Evolutionary conservation across 2,797 vertebrate genomes (phyloP).

Genomic region (Hippopotamyrus pictus): DNA sequence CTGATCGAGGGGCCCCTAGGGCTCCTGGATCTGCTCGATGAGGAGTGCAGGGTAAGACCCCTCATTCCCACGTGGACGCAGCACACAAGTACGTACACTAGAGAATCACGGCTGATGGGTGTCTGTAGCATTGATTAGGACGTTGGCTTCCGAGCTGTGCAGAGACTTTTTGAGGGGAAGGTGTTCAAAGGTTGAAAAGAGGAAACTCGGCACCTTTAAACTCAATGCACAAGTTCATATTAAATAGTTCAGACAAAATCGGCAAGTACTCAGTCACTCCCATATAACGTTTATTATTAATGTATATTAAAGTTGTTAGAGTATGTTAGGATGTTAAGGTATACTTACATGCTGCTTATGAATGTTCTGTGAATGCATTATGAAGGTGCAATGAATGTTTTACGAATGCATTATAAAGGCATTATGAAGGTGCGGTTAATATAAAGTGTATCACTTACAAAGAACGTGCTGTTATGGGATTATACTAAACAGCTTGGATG

Average conservation of each 20-base stretch:
- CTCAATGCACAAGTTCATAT: background rate
- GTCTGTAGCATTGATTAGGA: background rate
- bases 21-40: conserved; percentile 69
- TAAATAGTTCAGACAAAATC: background rate
- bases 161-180: background rate
- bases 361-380: background rate
- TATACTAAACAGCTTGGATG: background rate
- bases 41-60: conserved; percentile 64
- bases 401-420: background rate
- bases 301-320: background rate
- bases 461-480: background rate
- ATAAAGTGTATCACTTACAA: background rate
- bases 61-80: background rate
- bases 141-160: background rate
- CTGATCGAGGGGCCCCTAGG: conserved; percentile 67
- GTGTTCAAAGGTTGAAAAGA: background rate
- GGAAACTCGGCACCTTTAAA: background rate
- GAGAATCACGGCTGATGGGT: background rate
- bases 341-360: background rate
- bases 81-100: background rate
- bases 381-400: background rate
- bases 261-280: background rate
- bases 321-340: background rate
- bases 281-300: background rate
- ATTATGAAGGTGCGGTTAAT: background rate